Base-by-base conservation (phyloP, 2,113 vertebrate genomes). In the Pitta sordida region DNA sequence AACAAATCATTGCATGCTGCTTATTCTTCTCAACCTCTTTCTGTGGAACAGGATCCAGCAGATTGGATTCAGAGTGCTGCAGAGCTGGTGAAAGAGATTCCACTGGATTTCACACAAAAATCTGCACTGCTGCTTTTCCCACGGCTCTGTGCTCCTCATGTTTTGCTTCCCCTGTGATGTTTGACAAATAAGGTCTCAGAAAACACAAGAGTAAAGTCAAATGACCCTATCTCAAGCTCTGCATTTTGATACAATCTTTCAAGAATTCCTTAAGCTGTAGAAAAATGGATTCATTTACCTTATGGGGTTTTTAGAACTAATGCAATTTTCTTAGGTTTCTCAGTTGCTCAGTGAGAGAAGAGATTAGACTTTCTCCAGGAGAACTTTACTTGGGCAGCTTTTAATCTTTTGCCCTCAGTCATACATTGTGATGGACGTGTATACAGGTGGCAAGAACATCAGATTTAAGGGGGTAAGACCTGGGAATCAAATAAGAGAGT, bases 1-100 rank as follows among this genome's bases (percentile, higher is more conserved):
- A 91, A 85, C 84, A 95, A 94, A 96, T 94, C 64, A 85, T 30
- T 44, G 63, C 55, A 44, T 23, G 67, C 63, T 91, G 87, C n/a
- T 92, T 69, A 5, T 51, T 80, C 83, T 51, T 49, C 89, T 83
- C 78, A 58, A 1, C 26, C 44, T 90, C 80, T 64, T 70, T 87
- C 68, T 12, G 37, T 78, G 84, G 87, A 95, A 34, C 37, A 90
- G 67, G 10, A 93, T 74, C 67, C 93, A 90, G 64, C 70, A 73
- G 82, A 67, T 24, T 79, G 91, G 53, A 77, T 94, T 94, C 70
- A 76, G 69, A 71, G 39, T 30, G 37, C 44, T 82, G 56, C 73
- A 84, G 62, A 74, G 23, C 36, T 89, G 88, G 65, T 86, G 49
- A 82, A 85, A 89, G 46, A 85, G 73, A 68, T 83, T 71, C 82